Conservation (phyloP, 2,888 invertebrate species). For the Lissocephala sabroskyi region DNA sequence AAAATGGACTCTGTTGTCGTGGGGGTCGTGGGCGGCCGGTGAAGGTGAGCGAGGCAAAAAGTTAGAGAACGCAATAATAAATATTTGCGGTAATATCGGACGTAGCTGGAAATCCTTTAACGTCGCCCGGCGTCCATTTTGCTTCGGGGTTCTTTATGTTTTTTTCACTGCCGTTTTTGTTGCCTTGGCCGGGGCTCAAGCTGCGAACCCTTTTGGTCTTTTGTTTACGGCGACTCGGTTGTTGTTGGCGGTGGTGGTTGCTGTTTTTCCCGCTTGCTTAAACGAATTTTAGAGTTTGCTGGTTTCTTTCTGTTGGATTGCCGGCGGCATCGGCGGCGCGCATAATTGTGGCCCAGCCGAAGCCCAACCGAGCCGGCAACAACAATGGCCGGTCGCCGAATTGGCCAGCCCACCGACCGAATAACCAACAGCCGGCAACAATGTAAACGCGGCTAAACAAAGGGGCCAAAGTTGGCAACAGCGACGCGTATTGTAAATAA, state of each 20-base stretch:
- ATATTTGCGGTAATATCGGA: conserved; percentile 52
- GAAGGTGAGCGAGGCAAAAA: conserved; percentile 10
- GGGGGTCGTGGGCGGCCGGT: background rate
- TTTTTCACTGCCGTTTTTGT: too few species aligned
- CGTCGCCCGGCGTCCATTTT: background rate
- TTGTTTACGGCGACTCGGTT: conserved; percentile 1
- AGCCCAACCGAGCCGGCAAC: conserved; percentile 7
- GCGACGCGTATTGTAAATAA: conserved; percentile 41
- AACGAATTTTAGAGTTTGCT: conserved; percentile 51
- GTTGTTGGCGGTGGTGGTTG: conserved; percentile 8
- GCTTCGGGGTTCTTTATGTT: too few species aligned
- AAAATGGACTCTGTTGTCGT: background rate
- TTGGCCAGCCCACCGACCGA: conserved; percentile 18
- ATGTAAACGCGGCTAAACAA: conserved; percentile 34
- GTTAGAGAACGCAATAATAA: conserved; percentile 45
- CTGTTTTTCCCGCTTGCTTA: conserved; percentile 16
- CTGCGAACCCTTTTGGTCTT: background rate
- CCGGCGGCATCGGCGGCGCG: conserved; percentile 46
- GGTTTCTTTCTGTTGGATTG: conserved; percentile 21
- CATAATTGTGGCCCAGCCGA: conserved; percentile 43
- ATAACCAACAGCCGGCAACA: conserved; percentile 36
- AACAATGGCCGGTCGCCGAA: conserved; percentile 4
- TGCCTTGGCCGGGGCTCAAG: background rate
- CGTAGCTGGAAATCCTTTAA: conserved; percentile 10
- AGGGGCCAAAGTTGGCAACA: conserved; percentile 28